phyloP scores from a whole-genome alignment of 2,888 invertebrate species.

The Stegophylla sp. region DNA sequence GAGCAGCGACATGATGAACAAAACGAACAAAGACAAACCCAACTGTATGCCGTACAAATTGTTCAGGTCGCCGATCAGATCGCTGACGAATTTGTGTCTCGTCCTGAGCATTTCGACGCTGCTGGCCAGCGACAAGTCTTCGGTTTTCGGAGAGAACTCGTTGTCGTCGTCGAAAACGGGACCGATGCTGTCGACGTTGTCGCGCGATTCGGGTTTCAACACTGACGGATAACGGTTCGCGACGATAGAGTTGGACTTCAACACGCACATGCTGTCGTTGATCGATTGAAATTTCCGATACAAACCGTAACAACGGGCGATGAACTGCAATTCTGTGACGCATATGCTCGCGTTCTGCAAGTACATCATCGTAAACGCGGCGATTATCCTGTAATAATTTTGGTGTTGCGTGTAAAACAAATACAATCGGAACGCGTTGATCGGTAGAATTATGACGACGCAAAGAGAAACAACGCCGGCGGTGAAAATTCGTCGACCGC shows the following conservation, averaged over 20 bases:
- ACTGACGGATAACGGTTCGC: constrained; percentile 4
- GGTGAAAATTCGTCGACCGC: background rate
- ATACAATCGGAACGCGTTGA: background rate
- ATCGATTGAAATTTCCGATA: constrained; percentile 12
- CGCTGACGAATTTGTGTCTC: constrained; percentile 15
- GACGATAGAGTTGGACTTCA: constrained; percentile 13
- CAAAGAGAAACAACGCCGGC: background rate
- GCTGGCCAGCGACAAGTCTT: background rate
- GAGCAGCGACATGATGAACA: constrained; percentile 59
- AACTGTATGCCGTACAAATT: constrained; percentile 57
- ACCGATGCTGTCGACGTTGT: no score
- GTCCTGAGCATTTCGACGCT: constrained; percentile 2
- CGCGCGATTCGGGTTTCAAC: background rate
- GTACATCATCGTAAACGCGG: constrained; percentile 37
- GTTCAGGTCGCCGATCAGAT: constrained; percentile 44
- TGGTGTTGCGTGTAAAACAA: background rate
- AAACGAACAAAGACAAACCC: constrained; percentile 51
- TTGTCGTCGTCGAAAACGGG: no score
- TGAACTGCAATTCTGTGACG: constrained; percentile 47
- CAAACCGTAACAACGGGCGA: background rate
- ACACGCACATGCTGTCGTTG: constrained; percentile 21
- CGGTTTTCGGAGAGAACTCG: background rate
- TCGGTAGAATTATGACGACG: background rate
- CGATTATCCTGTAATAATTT: background rate
- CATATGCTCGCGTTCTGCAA: constrained; percentile 51